Evolutionary conservation across 2,113 vertebrate genomes (phyloP).

Genomic region (Microcebus griseorufus): DNA sequence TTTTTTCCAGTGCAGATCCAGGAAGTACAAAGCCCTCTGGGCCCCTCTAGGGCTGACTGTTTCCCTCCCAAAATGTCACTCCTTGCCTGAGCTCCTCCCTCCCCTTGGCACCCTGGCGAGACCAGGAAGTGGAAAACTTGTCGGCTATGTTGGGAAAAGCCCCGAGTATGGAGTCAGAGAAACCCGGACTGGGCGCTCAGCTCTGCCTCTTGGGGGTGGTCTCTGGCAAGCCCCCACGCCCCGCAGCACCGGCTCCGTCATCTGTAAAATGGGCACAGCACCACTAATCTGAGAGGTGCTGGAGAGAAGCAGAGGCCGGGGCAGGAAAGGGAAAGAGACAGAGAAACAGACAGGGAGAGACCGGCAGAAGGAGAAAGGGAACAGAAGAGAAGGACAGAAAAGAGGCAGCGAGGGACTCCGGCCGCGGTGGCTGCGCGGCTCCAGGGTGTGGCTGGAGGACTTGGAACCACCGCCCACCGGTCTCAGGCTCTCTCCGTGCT

Average conservation of each 20-base stretch:
- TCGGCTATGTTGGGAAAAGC: background rate
- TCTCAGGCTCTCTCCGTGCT: background rate
- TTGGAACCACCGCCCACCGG: accelerated
- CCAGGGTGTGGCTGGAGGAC: background rate
- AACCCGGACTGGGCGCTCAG: background rate
- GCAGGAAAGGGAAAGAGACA: background rate
- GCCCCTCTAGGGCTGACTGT: background rate
- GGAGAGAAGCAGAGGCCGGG: background rate
- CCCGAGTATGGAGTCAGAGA: background rate
- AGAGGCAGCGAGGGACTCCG: background rate
- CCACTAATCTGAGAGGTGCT: background rate
- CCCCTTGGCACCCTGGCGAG: background rate
- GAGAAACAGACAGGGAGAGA: background rate
- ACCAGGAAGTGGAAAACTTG: background rate
- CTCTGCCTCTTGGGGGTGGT: background rate
- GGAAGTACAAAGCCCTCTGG: constrained; percentile 44
- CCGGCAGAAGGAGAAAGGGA: background rate
- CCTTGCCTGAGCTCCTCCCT: accelerated
- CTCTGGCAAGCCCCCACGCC: background rate
- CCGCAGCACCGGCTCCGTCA: background rate
- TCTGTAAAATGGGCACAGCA: background rate
- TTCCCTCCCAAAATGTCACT: background rate
- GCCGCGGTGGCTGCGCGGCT: background rate
- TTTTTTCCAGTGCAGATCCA: constrained; percentile 49
- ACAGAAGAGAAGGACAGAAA: background rate